Base-by-base conservation (phyloP, 2,797 vertebrate species). In the Sebastes vulpes region DNA sequence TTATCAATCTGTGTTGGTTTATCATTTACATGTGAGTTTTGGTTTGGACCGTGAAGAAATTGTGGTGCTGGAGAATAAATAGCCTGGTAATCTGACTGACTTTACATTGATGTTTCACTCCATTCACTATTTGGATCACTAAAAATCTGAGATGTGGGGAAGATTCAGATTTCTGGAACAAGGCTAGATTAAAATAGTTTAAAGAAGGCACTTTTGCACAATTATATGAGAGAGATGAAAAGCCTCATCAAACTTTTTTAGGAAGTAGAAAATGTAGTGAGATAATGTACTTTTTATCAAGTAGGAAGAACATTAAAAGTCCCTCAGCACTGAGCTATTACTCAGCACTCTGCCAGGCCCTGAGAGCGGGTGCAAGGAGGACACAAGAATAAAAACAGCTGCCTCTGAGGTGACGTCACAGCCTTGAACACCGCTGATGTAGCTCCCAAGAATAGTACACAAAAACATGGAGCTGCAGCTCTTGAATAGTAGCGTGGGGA, bases 361-460 rank as follows among this genome's bases (percentile, higher is more conserved):
- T 54, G 73, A 58, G 78, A 78, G 75, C 52, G 74, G 72, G 68
- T 80, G 79, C 72, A 75, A 90, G 82, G 84, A 92, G 86, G 85
- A 91, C 88, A 93, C 79, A 88, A 87, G 89, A 88, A 92, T 88
- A 77, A 89, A 92, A 93, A 88, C 92, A 94, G 91, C 91, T 93
- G 91, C 89, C 72, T 89, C 77, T 29, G 29, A 52, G 56, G 23
- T 81, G 89, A 92, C 79, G 76, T 94, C 90, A 92, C 84, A 89
- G 80, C 90, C 88, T 91, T 91, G 89, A 88, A 83, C 83, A 65
- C 68, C 23, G n/a, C 88, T 90, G 88, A 94, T 89, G 90, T 77
- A 86, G 88, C 71, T 83, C 76, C 89, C 78, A 84, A 86, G 82
- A 94, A 93, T 92, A 94, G 92, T 65, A 82, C 78, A 76, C 53